Evolutionary conservation across 37 sponge, comb jelly and placozoan genomes (phyloP).

Genomic region (Spongia lamella): DNA sequence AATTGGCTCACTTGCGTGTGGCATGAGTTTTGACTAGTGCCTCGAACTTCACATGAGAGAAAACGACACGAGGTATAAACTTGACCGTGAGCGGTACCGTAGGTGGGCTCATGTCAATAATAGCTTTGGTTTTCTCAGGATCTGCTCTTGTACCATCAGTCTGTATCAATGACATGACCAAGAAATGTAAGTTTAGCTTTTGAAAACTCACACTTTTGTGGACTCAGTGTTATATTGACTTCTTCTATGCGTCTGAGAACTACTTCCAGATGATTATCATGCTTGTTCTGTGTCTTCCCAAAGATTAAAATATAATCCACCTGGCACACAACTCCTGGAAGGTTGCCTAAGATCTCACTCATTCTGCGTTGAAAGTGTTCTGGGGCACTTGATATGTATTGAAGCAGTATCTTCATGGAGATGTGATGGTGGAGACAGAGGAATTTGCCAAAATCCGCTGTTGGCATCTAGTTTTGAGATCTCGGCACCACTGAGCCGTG

Average conservation of each 20-base stretch:
- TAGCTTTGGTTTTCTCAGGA: conserved; percentile 39
- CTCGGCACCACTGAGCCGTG: conserved; percentile 19
- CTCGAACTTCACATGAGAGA: too few species aligned
- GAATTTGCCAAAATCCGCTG: conserved; percentile 40
- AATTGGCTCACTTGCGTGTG: too few species aligned
- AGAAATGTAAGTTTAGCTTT: conserved; percentile 33
- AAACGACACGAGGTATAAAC: conserved; percentile 3
- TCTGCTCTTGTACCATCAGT: conserved; percentile 38
- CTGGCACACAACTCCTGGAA: conserved; percentile 45
- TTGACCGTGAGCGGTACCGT: conserved; percentile 7
- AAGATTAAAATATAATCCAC: too few species aligned
- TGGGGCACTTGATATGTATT: too few species aligned
- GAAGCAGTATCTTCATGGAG: conserved; percentile 15
- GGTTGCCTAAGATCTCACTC: conserved; percentile 6
- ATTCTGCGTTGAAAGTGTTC: too few species aligned
- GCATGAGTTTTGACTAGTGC: too few species aligned
- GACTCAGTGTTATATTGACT: conserved; percentile 21
- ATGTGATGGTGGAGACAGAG: conserved; percentile 4
- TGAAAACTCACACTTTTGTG: conserved; percentile 21
- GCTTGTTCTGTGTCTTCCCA: too few species aligned
- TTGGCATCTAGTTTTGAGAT: conserved; percentile 12
- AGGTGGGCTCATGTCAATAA: conserved; percentile 33
- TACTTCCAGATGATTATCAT: too few species aligned
- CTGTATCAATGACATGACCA: conserved; percentile 33
- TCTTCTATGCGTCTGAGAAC: too few species aligned